Conservation (phyloP, 1,140 invertebrate genomes). For the Bombus difficillimus region DNA sequence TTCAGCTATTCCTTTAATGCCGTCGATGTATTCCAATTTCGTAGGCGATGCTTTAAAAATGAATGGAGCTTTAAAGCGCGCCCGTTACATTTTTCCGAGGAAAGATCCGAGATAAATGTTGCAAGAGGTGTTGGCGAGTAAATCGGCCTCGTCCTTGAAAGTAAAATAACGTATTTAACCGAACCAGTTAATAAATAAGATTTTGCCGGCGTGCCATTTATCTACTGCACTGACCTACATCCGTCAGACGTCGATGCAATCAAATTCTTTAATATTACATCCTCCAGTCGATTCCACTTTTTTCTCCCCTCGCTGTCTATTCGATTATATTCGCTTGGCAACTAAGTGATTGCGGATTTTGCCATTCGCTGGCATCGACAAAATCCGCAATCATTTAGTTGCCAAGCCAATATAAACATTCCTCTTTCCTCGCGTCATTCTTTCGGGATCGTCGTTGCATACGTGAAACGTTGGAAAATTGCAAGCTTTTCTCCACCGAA, state of each 20-base stretch:
- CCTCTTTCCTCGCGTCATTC: background rate
- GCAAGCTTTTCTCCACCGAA: too few species aligned
- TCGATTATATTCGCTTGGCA: background rate
- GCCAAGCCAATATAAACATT: background rate
- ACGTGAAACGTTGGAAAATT: background rate
- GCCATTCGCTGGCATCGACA: too few species aligned
- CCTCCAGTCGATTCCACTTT: background rate
- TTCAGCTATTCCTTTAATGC: background rate
- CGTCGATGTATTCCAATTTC: background rate
- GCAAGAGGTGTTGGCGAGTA: background rate
- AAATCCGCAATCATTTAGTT: too few species aligned
- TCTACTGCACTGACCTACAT: constrained; percentile 31
- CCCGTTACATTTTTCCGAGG: background rate
- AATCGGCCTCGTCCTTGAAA: background rate
- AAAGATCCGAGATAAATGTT: background rate
- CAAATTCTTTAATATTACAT: constrained; percentile 39
- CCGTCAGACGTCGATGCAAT: constrained; percentile 9
- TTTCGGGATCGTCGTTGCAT: background rate
- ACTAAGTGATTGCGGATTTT: too few species aligned
- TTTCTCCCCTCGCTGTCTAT: background rate
- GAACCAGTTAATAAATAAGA: constrained; percentile 33
- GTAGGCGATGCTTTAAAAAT: background rate
- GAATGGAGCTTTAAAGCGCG: background rate
- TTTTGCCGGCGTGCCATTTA: background rate
- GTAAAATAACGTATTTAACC: constrained; percentile 26